These are phyloP conservation scores for Carassius gibelio DNA, from an alignment of 2,113 vertebrate genomes.

Conservation along the genomic window DNA sequence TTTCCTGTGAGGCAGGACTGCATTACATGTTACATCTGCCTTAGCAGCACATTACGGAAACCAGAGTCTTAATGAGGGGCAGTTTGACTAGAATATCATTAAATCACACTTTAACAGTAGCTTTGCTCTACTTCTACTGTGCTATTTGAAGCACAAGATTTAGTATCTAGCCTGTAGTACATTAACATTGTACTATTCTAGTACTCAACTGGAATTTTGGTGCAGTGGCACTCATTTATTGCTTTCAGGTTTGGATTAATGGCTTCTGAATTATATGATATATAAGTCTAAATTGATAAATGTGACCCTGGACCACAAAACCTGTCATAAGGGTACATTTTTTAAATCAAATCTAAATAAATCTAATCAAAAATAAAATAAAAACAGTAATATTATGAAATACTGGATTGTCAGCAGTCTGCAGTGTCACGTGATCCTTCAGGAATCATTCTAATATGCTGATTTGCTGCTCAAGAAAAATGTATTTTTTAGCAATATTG, in stretches of 20 bases:
- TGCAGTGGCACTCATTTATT: not conserved
- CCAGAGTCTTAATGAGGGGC: not conserved
- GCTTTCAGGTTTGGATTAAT: not conserved
- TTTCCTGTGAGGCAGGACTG: slow-evolving; percentile 31
- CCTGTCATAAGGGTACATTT: too few species aligned
- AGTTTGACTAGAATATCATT: not conserved
- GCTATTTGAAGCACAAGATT: not conserved
- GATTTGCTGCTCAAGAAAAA: not conserved
- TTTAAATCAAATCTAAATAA: too few species aligned
- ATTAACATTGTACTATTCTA: not conserved
- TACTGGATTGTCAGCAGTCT: not conserved
- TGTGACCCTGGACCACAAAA: too few species aligned
- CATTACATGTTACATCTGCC: not conserved
- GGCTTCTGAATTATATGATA: too few species aligned
- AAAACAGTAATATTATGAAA: not conserved
- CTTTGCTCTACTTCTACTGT: not conserved
- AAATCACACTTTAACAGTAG: not conserved
- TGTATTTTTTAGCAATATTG: not conserved
- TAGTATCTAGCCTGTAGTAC: not conserved
- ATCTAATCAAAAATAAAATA: not conserved
- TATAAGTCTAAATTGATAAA: too few species aligned
- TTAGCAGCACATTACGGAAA: not conserved
- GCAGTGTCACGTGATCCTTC: not conserved
- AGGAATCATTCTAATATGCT: not conserved
- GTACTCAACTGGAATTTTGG: not conserved